Conservation (phyloP, 1,140 invertebrate genomes). For the Acromyrmex charruanus region DNA sequence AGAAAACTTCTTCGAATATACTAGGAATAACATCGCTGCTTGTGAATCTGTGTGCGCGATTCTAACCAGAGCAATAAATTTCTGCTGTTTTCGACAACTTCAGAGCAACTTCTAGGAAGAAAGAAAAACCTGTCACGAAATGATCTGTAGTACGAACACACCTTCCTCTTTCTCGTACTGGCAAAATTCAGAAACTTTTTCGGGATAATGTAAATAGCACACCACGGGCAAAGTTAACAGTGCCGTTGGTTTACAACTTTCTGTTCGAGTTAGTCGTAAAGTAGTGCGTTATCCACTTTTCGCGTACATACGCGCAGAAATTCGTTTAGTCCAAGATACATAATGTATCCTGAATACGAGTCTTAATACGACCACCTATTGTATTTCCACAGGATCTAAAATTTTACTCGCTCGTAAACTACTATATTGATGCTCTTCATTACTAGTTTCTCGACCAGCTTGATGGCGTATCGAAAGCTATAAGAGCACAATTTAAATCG, state of each 20-base stretch:
- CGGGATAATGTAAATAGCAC: constrained; percentile 37
- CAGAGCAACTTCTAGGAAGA: background rate
- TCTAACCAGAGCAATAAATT: constrained; percentile 28
- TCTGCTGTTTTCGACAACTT: constrained; percentile 51
- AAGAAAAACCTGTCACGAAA: constrained; percentile 51
- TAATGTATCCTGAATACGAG: background rate
- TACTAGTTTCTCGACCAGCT: background rate
- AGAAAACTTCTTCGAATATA: background rate
- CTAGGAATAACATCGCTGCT: background rate
- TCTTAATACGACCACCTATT: background rate
- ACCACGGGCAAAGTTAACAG: background rate
- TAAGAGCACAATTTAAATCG: background rate
- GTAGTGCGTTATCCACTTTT: constrained; percentile 47
- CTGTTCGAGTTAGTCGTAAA: background rate
- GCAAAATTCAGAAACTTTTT: constrained; percentile 38
- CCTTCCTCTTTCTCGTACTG: background rate
- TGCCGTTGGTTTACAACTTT: constrained; percentile 36
- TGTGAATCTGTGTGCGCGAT: constrained; percentile 14
- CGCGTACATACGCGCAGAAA: background rate
- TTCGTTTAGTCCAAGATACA: constrained; percentile 8
- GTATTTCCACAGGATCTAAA: background rate
- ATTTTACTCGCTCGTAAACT: constrained; percentile 45
- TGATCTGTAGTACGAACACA: constrained; percentile 40
- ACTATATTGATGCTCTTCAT: background rate
- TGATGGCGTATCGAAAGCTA: constrained; percentile 4